Conservation (phyloP, 2,888 invertebrate species). For the Ceratothoa steindachneri region DNA sequence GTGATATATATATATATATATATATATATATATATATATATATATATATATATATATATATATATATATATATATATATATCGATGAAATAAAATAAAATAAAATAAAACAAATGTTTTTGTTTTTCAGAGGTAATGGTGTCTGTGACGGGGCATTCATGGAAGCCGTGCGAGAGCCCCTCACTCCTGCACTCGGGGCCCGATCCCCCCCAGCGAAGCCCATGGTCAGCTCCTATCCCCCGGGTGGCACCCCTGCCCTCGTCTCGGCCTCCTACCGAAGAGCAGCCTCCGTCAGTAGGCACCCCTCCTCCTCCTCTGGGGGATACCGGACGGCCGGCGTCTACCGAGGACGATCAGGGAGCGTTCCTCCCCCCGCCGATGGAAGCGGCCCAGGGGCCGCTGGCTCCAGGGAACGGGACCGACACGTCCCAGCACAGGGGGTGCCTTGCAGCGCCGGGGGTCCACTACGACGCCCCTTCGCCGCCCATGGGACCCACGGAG, state of each 20-base stretch:
- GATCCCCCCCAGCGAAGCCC: conserved; percentile 4
- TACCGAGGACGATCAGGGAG: not conserved
- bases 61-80: not conserved
- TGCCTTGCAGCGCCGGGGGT: too few species aligned
- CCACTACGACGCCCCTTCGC: not conserved
- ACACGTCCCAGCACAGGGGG: not conserved
- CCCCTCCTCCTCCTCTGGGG: not conserved
- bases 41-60: not conserved
- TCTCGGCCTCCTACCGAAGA: conserved; percentile 5
- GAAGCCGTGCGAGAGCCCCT: conserved; percentile 10
- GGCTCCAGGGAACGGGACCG: not conserved
- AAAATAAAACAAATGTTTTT: not conserved
- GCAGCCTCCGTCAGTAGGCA: conserved; percentile 8
- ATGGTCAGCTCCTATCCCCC: not conserved
- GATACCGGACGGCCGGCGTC: not conserved
- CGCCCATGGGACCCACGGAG: not conserved
- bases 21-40: not conserved
- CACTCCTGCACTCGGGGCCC: not conserved
- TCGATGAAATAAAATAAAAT: not conserved
- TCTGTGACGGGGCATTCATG: conserved; percentile 6
- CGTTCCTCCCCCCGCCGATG: not conserved
- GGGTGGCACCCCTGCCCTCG: not conserved
- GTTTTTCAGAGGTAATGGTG: not conserved
- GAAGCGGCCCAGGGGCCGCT: not conserved
- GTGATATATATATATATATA: not conserved